Percentiles rank a stretch among this genome's conserved stretches.
phyloP scores from a whole-genome alignment of 2,797 vertebrate genomes.

The Naso thynnoides region DNA sequence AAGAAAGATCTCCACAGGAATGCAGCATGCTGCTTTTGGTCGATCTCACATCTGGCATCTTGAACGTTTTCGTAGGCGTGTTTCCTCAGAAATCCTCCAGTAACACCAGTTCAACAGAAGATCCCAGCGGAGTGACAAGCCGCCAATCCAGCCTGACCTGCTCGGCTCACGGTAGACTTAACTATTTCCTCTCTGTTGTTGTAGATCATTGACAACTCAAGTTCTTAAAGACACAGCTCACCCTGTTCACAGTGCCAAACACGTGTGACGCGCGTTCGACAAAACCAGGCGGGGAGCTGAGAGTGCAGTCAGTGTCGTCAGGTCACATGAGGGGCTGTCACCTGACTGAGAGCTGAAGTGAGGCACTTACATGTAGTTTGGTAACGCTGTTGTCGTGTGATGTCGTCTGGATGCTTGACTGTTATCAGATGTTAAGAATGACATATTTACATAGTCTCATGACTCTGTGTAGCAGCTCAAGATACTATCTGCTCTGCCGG shows the following conservation, averaged over 20 bases:
- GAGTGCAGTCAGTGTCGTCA: background rate
- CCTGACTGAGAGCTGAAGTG: background rate
- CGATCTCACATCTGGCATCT: too few species aligned
- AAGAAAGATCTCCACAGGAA: background rate
- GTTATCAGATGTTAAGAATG: background rate
- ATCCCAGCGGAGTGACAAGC: background rate
- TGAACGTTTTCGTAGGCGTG: background rate
- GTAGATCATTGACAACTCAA: background rate
- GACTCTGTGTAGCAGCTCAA: background rate
- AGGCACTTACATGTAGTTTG: background rate
- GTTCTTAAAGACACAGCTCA: background rate
- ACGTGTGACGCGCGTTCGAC: too few species aligned
- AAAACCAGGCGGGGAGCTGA: background rate
- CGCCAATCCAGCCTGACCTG: constrained; percentile 21
- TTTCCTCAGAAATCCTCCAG: background rate
- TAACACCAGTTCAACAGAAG: background rate
- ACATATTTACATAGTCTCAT: background rate
- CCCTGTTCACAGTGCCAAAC: background rate
- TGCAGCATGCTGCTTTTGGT: background rate
- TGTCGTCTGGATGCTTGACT: background rate
- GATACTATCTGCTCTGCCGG: background rate
- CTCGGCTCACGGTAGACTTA: constrained; percentile 4
- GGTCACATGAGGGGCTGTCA: background rate
- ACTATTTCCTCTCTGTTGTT: constrained; percentile 12
- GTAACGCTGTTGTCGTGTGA: too few species aligned